Evolutionary conservation across 2,888 invertebrate genomes (phyloP).

Genomic region (Orchesellides sinensis): DNA sequence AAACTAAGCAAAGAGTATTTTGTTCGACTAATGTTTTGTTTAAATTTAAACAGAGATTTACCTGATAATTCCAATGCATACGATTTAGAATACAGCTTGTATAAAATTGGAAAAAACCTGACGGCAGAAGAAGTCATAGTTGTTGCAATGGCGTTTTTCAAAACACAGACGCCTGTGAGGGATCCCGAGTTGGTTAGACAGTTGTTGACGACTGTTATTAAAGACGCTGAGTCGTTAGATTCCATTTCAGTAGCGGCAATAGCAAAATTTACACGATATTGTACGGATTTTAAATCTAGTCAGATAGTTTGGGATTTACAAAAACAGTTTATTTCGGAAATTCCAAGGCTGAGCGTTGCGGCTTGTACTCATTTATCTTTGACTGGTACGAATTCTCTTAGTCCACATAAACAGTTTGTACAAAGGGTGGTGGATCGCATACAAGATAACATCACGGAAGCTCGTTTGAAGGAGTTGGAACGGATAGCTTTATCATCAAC

Average conservation of each 20-base stretch:
- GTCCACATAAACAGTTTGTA: constrained; percentile 78
- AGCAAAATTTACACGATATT: constrained; percentile 63
- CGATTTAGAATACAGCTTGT: constrained; percentile 82
- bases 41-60: constrained; percentile 80
- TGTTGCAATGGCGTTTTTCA: constrained; percentile 87
- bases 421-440: constrained; percentile 80
- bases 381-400: constrained; percentile 80
- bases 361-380: constrained; percentile 84
- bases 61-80: constrained; percentile 81
- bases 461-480: constrained; percentile 87
- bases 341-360: constrained; percentile 81
- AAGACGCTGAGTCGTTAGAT: constrained; percentile 80
- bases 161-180: constrained; percentile 83
- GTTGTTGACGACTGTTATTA: constrained; percentile 80
- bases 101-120: constrained; percentile 79
- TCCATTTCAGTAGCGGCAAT: constrained; percentile 84
- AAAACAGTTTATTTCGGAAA: constrained; percentile 79
- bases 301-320: constrained; percentile 79
- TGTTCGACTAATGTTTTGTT: constrained; percentile 83
- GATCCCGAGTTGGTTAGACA: constrained; percentile 78
- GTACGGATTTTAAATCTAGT: constrained; percentile 24
- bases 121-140: constrained; percentile 84
- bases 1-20: constrained; percentile 81
- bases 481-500: constrained; percentile 82
- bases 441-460: constrained; percentile 77